Evolutionary conservation across 2,113 vertebrate genomes (phyloP).

Genomic region (Coreoperca whiteheadi): DNA sequence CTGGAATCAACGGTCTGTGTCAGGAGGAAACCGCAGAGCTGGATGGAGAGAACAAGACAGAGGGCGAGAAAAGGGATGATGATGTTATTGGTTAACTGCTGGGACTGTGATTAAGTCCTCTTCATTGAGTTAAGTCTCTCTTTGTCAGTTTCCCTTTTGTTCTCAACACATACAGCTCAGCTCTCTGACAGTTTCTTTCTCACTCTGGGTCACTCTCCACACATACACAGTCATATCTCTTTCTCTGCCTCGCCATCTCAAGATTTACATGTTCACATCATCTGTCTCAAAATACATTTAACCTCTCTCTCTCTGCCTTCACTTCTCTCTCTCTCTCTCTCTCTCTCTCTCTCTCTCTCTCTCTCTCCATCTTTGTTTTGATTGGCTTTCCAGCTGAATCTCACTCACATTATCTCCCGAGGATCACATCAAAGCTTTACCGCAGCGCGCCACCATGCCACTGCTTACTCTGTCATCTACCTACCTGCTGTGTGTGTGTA

Average conservation of each 20-base stretch:
- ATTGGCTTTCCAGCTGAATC: conserved; percentile 36
- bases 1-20: conserved; percentile 59
- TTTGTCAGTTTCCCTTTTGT: conserved; percentile 34
- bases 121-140: conserved; percentile 41
- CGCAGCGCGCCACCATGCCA: background rate
- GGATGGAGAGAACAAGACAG: conserved; percentile 47
- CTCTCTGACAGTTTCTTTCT: conserved; percentile 29
- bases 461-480: conserved; percentile 47
- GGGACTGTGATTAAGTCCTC: conserved; percentile 69
- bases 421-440: conserved; percentile 54
- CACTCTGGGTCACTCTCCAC: conserved; percentile 18
- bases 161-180: conserved; percentile 32
- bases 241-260: background rate
- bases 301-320: conserved; percentile 11
- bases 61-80: conserved; percentile 48
- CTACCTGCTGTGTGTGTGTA: conserved; percentile 33
- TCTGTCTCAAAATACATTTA: conserved; percentile 41
- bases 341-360: background rate
- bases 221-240: conserved; percentile 10
- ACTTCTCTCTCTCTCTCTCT: conserved; percentile 1
- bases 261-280: conserved; percentile 28
- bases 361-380: conserved; percentile 39
- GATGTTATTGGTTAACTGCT: conserved; percentile 69
- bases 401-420: conserved; percentile 52
- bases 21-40: conserved; percentile 50